Conservation (phyloP, 1,140 invertebrate genomes). For the Aphidius ervi region DNA sequence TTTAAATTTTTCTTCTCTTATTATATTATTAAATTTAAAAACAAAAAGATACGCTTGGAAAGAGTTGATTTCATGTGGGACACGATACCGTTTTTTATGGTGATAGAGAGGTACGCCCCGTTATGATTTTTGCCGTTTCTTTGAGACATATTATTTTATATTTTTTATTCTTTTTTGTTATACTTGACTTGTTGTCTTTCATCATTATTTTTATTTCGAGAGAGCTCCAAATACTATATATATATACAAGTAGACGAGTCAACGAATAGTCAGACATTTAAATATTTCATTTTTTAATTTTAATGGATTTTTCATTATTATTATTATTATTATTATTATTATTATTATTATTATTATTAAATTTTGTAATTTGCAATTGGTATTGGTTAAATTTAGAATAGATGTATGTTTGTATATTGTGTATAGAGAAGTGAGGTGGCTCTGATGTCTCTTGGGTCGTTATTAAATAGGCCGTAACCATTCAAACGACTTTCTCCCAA, state of each 20-base stretch:
- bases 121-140: constrained; percentile 32
- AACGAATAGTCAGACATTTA: too few relatives aligned
- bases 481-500: constrained; percentile 42
- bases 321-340: too few relatives aligned
- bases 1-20: too few relatives aligned
- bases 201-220: too few relatives aligned
- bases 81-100: constrained; percentile 31
- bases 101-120: constrained; percentile 5
- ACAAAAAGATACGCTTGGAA: neutral
- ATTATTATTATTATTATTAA: too few relatives aligned
- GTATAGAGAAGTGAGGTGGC: constrained; percentile 1
- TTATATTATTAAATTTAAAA: neutral
- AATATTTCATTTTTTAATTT: too few relatives aligned
- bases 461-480: constrained; percentile 44
- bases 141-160: constrained; percentile 13
- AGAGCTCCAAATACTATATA: too few relatives aligned
- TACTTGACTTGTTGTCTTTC: neutral
- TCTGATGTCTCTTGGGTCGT: constrained; percentile 21
- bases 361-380: too few relatives aligned
- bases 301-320: too few relatives aligned
- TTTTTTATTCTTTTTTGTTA: constrained; percentile 13
- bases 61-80: constrained; percentile 33
- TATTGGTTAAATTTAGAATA: too few relatives aligned
- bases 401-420: too few relatives aligned
- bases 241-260: too few relatives aligned